phyloP scores from a whole-genome alignment of 2,113 vertebrate genomes.

The Caranx ignobilis region DNA sequence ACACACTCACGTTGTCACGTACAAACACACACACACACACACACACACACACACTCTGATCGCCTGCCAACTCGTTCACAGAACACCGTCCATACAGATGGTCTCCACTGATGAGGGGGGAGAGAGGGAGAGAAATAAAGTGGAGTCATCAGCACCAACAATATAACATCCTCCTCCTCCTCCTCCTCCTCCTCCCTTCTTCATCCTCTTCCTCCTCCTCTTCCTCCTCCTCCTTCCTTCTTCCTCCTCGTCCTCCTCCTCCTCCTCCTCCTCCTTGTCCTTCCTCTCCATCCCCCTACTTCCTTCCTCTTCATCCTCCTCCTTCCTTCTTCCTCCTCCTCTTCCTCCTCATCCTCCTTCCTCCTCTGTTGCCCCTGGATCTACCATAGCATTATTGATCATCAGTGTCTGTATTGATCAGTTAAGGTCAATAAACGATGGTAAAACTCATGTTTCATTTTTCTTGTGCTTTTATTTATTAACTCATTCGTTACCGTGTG shows the following conservation, averaged over 20 bases:
- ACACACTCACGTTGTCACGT: background rate
- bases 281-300: background rate
- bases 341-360: no score
- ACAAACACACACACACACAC: conserved; percentile 41
- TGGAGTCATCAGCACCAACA: conserved; percentile 14
- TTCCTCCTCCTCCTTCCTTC: background rate
- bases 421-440: background rate
- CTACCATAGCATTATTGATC: background rate
- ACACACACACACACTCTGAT: conserved; percentile 37
- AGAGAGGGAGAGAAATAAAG: conserved; percentile 18
- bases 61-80: conserved; percentile 61
- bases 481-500: no score
- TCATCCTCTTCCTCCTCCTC: background rate
- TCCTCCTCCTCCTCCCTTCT: background rate
- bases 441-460: background rate
- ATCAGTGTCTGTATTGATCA: background rate
- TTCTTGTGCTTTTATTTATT: no score
- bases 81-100: conserved; percentile 65
- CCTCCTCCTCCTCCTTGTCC: background rate
- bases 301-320: background rate
- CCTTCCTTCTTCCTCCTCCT: background rate
- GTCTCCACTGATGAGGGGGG: conserved; percentile 62
- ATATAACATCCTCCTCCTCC: background rate
- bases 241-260: background rate
- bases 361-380: no score